Conservation (phyloP, 2,888 invertebrate genomes). For the Lasius fuliginosus region DNA sequence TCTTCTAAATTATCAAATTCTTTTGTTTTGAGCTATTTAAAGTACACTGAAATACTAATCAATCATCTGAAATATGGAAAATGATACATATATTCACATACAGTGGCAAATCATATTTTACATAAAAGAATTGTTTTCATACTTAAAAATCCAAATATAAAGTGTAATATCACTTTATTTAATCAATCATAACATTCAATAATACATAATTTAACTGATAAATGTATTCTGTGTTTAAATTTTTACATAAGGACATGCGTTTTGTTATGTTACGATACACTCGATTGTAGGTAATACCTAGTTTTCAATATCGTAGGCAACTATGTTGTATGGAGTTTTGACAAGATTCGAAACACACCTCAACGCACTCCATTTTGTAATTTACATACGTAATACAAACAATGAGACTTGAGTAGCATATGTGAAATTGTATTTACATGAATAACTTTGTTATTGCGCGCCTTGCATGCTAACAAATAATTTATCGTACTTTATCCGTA, state of each 20-base stretch:
- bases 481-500: constrained; percentile 53
- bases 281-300: constrained; percentile 82
- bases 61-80: not conserved
- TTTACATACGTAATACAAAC: constrained; percentile 82
- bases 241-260: constrained; percentile 85
- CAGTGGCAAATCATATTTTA: not conserved
- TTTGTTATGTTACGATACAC: constrained; percentile 84
- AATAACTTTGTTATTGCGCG: constrained; percentile 70
- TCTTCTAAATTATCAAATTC: not conserved
- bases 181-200: constrained; percentile 86
- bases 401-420: constrained; percentile 66
- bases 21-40: not conserved
- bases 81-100: not conserved
- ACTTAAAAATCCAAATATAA: constrained; percentile 82
- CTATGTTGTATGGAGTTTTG: constrained; percentile 84
- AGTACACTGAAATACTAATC: not conserved
- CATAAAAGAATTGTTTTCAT: constrained; percentile 67
- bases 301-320: constrained; percentile 84
- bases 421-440: constrained; percentile 72
- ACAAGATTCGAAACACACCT: constrained; percentile 83
- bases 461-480: constrained; percentile 52
- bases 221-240: constrained; percentile 82
- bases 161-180: constrained; percentile 86
- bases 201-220: constrained; percentile 86
- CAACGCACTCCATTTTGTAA: constrained; percentile 81